These are phyloP conservation scores for Bombyx mandarina DNA, from an alignment of 1,140 invertebrate genomes.

Conservation along the genomic window DNA sequence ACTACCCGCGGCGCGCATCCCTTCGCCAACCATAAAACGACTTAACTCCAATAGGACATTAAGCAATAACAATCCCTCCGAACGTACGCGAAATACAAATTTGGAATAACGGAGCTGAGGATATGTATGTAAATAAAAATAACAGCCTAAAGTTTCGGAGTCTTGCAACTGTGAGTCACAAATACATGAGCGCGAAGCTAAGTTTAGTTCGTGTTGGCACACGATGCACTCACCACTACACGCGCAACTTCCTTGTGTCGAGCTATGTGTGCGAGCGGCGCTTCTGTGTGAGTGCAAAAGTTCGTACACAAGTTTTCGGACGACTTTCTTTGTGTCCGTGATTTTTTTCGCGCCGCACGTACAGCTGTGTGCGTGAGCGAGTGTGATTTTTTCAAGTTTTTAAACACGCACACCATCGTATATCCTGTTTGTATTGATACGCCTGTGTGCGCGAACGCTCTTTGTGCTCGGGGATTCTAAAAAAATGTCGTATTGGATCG, in stretches of 20 bases:
- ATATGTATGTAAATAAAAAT: slow-evolving; percentile 3
- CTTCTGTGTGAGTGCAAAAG: slow-evolving; percentile 51
- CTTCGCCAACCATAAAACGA: slow-evolving; percentile 19
- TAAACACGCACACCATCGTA: slow-evolving; percentile 33
- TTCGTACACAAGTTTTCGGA: slow-evolving; percentile 68
- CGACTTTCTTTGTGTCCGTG: slow-evolving; percentile 69
- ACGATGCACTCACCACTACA: slow-evolving; percentile 55
- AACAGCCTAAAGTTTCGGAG: slow-evolving; percentile 48
- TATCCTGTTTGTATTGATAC: slow-evolving; percentile 34
- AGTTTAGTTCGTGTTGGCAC: slow-evolving; percentile 55
- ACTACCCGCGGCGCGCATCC: slow-evolving; percentile 63
- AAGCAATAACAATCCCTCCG: slow-evolving; percentile 16
- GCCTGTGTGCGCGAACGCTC: slow-evolving; percentile 40
- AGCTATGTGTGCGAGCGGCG: slow-evolving; percentile 20
- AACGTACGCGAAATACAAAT: slow-evolving; percentile 14
- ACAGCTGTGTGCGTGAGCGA: slow-evolving; percentile 58
- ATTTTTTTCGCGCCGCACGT: slow-evolving; percentile 56
- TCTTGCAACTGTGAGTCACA: slow-evolving; percentile 56
- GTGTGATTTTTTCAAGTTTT: slow-evolving; percentile 67
- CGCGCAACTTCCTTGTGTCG: slow-evolving; percentile 35
- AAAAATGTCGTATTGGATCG: slow-evolving; percentile 70
- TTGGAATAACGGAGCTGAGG: slow-evolving; percentile 9
- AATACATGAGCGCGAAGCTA: slow-evolving; percentile 42
- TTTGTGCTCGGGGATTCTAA: slow-evolving; percentile 66
- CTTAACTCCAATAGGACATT: slow-evolving; percentile 12